phyloP scores from a whole-genome alignment of 2,113 vertebrate species.

The Bostrychus sinensis region DNA sequence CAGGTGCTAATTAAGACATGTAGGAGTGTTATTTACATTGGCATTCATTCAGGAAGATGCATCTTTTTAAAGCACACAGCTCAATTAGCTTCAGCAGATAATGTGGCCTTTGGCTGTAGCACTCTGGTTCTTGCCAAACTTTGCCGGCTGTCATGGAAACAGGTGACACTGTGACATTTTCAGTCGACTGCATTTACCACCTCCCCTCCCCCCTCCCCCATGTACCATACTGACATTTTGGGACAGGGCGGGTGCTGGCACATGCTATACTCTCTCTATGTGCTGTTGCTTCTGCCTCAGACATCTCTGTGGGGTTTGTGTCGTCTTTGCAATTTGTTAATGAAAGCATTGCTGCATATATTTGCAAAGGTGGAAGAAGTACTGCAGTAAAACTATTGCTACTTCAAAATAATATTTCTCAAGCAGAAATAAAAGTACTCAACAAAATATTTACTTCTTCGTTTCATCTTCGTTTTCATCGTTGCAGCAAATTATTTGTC shows the following conservation, averaged over 20 bases:
- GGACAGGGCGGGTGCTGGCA: constrained; percentile 44
- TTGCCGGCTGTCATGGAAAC: constrained; percentile 76
- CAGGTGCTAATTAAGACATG: constrained; percentile 7
- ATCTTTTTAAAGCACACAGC: constrained; percentile 30
- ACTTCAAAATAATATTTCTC: too few species aligned
- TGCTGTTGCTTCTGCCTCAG: constrained; percentile 23
- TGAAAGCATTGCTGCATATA: too few species aligned
- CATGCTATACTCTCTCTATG: constrained; percentile 12
- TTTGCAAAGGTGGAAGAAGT: too few species aligned
- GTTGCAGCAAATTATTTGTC: too few species aligned
- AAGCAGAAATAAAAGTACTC: too few species aligned
- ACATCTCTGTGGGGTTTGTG: too few species aligned
- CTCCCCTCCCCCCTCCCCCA: constrained; percentile 46
- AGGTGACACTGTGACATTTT: constrained; percentile 74
- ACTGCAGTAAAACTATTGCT: too few species aligned
- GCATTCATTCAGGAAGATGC: neutral
- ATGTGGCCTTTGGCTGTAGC: constrained; percentile 72
- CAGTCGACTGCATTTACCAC: constrained; percentile 65
- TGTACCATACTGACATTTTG: constrained; percentile 69
- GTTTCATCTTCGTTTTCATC: too few species aligned
- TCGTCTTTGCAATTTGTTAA: too few species aligned
- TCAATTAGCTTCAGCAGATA: constrained; percentile 65
- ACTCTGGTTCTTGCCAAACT: constrained; percentile 67
- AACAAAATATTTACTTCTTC: too few species aligned
- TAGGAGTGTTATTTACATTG: constrained; percentile 15